phyloP scores from a whole-genome alignment of 2,888 invertebrate species.

The Gisinianus flammeolus region DNA sequence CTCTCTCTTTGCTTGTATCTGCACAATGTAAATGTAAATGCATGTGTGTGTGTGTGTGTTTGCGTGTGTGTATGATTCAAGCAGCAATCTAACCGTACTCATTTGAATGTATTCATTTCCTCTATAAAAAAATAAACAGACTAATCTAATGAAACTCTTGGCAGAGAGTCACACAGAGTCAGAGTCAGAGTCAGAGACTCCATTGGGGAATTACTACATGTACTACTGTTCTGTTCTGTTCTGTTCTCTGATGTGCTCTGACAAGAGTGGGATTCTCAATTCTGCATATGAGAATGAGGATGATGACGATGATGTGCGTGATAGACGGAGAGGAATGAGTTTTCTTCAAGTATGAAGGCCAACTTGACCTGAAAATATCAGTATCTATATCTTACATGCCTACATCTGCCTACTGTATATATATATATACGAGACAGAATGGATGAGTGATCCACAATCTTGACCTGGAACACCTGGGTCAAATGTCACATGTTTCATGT shows the following conservation, averaged over 20 bases:
- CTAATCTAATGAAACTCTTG: constrained; percentile 11
- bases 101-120: constrained; percentile 8
- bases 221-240: too few species aligned
- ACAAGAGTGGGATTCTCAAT: too few species aligned
- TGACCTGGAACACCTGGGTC: constrained; percentile 6
- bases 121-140: constrained; percentile 12
- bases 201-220: not conserved
- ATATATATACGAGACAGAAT: not conserved
- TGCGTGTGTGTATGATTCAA: constrained; percentile 9
- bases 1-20: not conserved
- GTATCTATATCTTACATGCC: not conserved
- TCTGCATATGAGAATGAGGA: too few species aligned
- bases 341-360: too few species aligned
- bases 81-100: not conserved
- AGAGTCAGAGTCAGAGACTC: not conserved
- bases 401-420: not conserved
- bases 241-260: too few species aligned
- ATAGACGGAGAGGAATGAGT: not conserved
- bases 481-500: not conserved
- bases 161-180: not conserved
- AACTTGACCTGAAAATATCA: constrained; percentile 15
- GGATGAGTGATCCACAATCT: not conserved
- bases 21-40: not conserved
- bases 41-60: not conserved
- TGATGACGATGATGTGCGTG: not conserved